Base-by-base conservation (phyloP, 2,113 vertebrate genomes). In the Cavia porcellus region DNA sequence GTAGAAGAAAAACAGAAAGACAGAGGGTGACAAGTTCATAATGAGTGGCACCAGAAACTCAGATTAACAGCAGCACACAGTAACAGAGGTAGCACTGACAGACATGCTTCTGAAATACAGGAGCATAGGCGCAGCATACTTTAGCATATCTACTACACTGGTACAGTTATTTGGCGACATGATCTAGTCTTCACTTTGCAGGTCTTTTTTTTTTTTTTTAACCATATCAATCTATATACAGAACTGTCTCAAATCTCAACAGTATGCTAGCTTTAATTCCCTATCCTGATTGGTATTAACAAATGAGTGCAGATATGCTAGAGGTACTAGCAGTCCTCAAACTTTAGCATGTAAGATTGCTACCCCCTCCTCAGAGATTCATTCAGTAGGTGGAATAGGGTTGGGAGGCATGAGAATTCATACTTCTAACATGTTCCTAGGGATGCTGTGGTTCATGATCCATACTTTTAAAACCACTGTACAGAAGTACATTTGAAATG, bases 31-130 rank as follows among this genome's bases (percentile, higher is more conserved):
- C 1, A 20, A 59, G 45, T 45, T 38, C 45, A 9, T 1, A 1
- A n/a, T n/a, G 7, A 2, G 35, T 0, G 12, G 19, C 19, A 47
- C 14, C 7, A 30, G 45, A 80, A 68, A 87, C 55, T 12, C 1
- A 35, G 24, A 10, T 47, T 42, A 52, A 25, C 32, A 7, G 32
- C 17, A 20, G 25, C 10, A 14, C 2, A 11, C 2, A 0, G 52
- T 4, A 59, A 24, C 13, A 32, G 30, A 5, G n/a, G 66, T 7
- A 42, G 14, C 11, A 55, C 11, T 1, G 1, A 20, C 1, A 25
- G 59, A 52, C 30, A 30, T 1, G 52, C 35, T 83, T 86, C 55
- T 9, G 62, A 32, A 61, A n/a, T 0, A 5, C 3, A 25, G 8
- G 32, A 72, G 50, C 7, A 11, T 0, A 47, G 57, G 55, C 28